Percentiles rank a stretch among this genome's conserved stretches.
These are phyloP conservation scores for Aptenodytes forsteri DNA, from an alignment of 2,113 vertebrate genomes.

Conservation along the genomic window DNA sequence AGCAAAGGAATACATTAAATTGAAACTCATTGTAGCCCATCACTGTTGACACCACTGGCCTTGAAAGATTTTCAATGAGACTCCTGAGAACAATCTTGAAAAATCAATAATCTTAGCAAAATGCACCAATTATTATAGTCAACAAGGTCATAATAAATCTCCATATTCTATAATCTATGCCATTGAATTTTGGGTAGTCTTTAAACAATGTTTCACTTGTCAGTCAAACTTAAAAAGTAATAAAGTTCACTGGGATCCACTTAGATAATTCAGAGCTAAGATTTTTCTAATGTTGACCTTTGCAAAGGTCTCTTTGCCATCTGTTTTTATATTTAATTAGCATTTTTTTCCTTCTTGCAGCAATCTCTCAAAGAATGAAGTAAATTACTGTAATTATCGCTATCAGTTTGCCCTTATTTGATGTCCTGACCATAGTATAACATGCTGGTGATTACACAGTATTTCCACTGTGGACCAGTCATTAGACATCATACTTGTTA, in stretches of 20 bases:
- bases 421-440: background rate
- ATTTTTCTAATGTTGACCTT: slow-evolving; percentile 27
- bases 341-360: background rate
- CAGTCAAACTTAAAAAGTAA: background rate
- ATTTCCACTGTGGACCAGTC: background rate
- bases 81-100: background rate
- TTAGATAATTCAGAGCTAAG: slow-evolving; percentile 30
- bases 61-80: slow-evolving; percentile 43
- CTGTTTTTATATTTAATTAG: slow-evolving; percentile 61
- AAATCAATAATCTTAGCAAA: slow-evolving; percentile 48
- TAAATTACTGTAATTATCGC: slow-evolving; percentile 5
- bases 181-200: background rate
- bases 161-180: background rate
- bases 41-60: slow-evolving; percentile 34
- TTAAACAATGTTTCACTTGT: background rate
- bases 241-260: background rate
- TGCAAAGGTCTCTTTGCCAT: slow-evolving; percentile 37
- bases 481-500: background rate
- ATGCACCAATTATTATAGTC: slow-evolving; percentile 6
- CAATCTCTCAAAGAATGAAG: slow-evolving; percentile 25
- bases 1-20: slow-evolving; percentile 65
- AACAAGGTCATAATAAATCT: slow-evolving; percentile 8
- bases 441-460: background rate
- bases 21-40: slow-evolving; percentile 55
- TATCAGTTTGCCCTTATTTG: background rate